These are phyloP conservation scores for Brachyrhaphis roseni DNA, from an alignment of 2,797 vertebrate species.

Conservation along the genomic window DNA sequence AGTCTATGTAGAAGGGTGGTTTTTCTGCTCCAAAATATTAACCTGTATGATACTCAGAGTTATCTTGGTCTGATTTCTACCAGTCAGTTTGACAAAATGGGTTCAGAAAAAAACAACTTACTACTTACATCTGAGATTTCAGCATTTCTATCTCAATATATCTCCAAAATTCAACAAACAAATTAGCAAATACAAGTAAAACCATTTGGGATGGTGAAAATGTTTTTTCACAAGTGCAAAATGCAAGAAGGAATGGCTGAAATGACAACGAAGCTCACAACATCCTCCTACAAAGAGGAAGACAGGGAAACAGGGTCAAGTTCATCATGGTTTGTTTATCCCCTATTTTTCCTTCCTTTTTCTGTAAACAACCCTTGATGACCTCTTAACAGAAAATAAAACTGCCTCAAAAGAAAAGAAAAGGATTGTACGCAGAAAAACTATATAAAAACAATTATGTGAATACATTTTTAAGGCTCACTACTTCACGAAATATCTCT, in stretches of 20 bases:
- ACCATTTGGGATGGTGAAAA: neutral
- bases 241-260: neutral
- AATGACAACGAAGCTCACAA: conserved; percentile 9
- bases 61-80: neutral
- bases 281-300: conserved; percentile 20
- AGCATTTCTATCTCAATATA: neutral
- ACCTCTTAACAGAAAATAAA: conserved; percentile 10
- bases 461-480: no score
- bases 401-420: conserved; percentile 10
- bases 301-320: conserved; percentile 16
- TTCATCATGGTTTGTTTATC: conserved; percentile 50
- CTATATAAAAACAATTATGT: neutral
- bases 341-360: conserved; percentile 41
- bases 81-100: neutral
- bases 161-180: neutral
- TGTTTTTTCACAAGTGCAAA: neutral
- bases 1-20: neutral
- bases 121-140: neutral
- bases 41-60: neutral
- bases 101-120: neutral
- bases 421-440: neutral
- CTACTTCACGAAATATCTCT: neutral
- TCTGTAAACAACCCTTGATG: conserved; percentile 24
- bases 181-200: neutral
- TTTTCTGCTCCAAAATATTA: neutral